Conservation (phyloP, 2,797 vertebrate genomes). For the Enteromius radiatus region DNA sequence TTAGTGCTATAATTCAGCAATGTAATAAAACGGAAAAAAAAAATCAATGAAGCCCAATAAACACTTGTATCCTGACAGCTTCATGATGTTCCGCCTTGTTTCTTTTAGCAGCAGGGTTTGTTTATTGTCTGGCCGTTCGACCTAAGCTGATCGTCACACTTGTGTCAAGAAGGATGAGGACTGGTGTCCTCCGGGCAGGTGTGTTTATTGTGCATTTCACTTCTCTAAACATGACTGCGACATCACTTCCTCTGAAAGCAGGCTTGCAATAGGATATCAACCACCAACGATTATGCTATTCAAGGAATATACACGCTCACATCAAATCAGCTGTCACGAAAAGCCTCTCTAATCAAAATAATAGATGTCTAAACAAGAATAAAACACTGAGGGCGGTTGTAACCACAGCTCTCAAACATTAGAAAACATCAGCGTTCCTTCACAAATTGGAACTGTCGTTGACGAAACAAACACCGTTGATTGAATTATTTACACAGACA, state of each 20-base stretch:
- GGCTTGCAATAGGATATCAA: neutral
- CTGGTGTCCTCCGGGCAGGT: slow-evolving; percentile 72
- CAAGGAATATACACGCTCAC: neutral
- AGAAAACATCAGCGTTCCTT: neutral
- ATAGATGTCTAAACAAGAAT: slow-evolving; percentile 10
- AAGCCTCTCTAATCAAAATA: slow-evolving; percentile 23
- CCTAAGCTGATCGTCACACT: slow-evolving; percentile 67
- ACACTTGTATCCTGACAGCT: slow-evolving; percentile 63
- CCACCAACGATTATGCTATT: neutral
- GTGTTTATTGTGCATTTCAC: slow-evolving; percentile 73
- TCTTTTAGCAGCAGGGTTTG: slow-evolving; percentile 59
- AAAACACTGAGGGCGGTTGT: slow-evolving; percentile 11
- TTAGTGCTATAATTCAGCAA: slow-evolving; percentile 35
- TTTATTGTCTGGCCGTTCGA: slow-evolving; percentile 77
- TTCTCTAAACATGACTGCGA: slow-evolving; percentile 75
- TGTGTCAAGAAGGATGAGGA: slow-evolving; percentile 33
- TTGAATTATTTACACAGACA: slow-evolving; percentile 36
- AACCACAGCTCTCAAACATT: slow-evolving; percentile 20
- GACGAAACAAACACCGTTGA: slow-evolving; percentile 1
- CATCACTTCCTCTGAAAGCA: slow-evolving; percentile 59
- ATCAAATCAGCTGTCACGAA: neutral
- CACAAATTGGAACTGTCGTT: slow-evolving; percentile 19
- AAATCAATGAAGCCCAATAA: slow-evolving; percentile 63
- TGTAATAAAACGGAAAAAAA: neutral
- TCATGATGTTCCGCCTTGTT: slow-evolving; percentile 56